These are phyloP conservation scores for Hypanus sabinus DNA, from an alignment of 2,113 vertebrate genomes.

Conservation along the genomic window DNA sequence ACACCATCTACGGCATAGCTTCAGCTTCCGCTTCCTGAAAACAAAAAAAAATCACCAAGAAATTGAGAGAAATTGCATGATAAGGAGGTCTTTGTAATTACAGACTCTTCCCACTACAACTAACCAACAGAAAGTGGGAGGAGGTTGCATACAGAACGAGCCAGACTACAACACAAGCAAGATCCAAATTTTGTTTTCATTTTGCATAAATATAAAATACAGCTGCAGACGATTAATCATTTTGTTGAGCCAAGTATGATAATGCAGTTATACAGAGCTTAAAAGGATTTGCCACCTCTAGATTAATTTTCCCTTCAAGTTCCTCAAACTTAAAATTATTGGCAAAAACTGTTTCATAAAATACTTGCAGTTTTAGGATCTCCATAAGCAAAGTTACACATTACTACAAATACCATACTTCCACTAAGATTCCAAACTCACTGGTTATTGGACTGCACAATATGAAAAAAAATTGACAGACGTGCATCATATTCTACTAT, in stretches of 20 bases:
- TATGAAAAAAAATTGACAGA: neutral
- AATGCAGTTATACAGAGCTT: neutral
- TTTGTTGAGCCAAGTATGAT: neutral
- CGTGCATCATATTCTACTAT: neutral
- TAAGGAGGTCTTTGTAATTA: neutral
- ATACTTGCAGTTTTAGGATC: neutral
- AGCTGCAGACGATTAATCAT: neutral
- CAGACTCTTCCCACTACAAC: neutral
- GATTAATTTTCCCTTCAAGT: neutral
- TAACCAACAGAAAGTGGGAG: neutral
- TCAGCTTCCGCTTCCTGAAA: neutral
- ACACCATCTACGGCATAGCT: neutral
- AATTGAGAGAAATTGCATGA: neutral
- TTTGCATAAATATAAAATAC: neutral
- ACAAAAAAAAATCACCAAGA: neutral
- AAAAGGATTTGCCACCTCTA: neutral
- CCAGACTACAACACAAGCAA: neutral
- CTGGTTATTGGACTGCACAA: neutral
- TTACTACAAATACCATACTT: neutral
- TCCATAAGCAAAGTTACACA: neutral
- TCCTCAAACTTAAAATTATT: neutral
- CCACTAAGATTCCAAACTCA: neutral
- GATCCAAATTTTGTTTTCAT: neutral
- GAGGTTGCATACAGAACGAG: neutral
- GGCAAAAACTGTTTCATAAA: neutral